These are phyloP conservation scores for Papilio elwesi DNA, from an alignment of 2,888 invertebrate genomes.

Conservation along the genomic window DNA sequence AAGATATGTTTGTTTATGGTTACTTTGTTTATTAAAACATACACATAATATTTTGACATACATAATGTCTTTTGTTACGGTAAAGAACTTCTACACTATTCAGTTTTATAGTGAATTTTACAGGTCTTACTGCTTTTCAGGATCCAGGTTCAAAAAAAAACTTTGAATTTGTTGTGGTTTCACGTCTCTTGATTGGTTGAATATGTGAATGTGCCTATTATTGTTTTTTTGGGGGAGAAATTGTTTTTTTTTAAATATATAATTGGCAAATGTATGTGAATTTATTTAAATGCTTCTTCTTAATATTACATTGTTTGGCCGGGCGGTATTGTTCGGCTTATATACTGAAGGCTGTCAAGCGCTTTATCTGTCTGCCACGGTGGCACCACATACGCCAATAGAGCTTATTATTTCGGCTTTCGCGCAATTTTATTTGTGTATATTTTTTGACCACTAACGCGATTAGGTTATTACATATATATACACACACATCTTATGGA, in stretches of 20 bases:
- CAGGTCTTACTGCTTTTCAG: conserved; percentile 82
- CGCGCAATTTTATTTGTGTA: conserved; percentile 46
- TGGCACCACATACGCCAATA: conserved; percentile 48
- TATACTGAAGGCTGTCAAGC: conserved; percentile 39
- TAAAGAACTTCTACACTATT: conserved; percentile 74
- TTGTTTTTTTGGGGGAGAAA: conserved; percentile 51
- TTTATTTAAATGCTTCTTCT: conserved; percentile 48
- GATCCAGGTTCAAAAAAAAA: conserved; percentile 76
- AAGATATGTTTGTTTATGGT: too few species aligned
- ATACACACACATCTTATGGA: not conserved
- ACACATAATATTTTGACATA: conserved; percentile 1
- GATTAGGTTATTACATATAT: not conserved
- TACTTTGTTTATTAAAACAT: too few species aligned
- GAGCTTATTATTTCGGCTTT: conserved; percentile 55
- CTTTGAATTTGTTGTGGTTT: conserved; percentile 55
- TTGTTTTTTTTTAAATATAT: conserved; percentile 47
- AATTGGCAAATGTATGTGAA: conserved; percentile 52
- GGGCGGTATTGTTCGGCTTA: conserved; percentile 40
- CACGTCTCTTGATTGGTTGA: conserved; percentile 65
- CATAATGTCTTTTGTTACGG: not conserved
- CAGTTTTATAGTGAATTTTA: conserved; percentile 81
- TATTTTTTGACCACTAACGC: not conserved
- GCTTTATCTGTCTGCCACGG: conserved; percentile 44
- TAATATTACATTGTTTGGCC: conserved; percentile 35
- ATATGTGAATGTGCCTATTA: conserved; percentile 63